A percentile compares a stretch with the other conserved stretches of the same genome.
Conservation (phyloP, 2,888 invertebrate species). For the Oscheius sp. region DNA sequence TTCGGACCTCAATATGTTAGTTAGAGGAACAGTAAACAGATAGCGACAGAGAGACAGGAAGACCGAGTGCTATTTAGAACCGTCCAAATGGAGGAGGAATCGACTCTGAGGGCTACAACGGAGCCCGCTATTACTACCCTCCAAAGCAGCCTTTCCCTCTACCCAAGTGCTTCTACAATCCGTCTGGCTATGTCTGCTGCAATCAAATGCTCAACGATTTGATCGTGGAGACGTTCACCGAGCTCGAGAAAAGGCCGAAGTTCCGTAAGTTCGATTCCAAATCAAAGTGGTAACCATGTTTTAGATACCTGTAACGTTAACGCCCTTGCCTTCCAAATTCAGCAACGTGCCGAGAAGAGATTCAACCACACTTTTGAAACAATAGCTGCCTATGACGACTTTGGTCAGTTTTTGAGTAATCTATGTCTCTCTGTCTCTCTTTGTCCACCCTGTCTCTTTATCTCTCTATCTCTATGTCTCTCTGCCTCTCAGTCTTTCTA, state of each 20-base stretch:
- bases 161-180: slow-evolving; percentile 65
- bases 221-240: slow-evolving; percentile 57
- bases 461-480: too few species aligned
- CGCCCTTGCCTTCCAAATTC: slow-evolving; percentile 48
- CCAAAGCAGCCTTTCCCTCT: slow-evolving; percentile 51
- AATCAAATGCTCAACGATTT: slow-evolving; percentile 60
- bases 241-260: slow-evolving; percentile 41
- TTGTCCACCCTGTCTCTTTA: too few species aligned
- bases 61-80: background rate
- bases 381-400: slow-evolving; percentile 58
- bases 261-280: slow-evolving; percentile 48
- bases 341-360: slow-evolving; percentile 43
- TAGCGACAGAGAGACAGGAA: background rate
- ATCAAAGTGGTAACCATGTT: background rate
- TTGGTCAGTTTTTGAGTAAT: slow-evolving; percentile 24
- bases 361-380: slow-evolving; percentile 60
- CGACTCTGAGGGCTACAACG: background rate
- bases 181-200: slow-evolving; percentile 65
- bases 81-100: background rate
- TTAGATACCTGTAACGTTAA: slow-evolving; percentile 43
- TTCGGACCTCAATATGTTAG: too few species aligned
- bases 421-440: too few species aligned
- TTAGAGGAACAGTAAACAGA: background rate
- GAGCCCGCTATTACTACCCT: slow-evolving; percentile 31
- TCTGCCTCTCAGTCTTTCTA: too few species aligned